phyloP scores from a whole-genome alignment of 2,113 vertebrate genomes.

The Mesembrinibis cayennensis region DNA sequence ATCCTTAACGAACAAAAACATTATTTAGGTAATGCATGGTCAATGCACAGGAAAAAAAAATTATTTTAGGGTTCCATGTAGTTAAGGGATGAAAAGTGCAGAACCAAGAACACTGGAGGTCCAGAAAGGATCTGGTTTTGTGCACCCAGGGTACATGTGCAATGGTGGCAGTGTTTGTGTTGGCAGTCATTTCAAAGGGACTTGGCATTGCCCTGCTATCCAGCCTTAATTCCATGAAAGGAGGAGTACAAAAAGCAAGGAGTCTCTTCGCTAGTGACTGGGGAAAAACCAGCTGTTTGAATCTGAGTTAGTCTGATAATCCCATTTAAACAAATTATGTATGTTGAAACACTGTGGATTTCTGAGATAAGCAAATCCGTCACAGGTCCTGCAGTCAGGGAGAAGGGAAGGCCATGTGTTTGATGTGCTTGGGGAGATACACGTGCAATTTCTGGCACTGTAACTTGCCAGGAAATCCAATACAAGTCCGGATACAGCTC shows the following conservation, averaged over 20 bases:
- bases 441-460: not conserved
- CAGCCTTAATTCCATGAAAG: not conserved
- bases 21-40: not conserved
- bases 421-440: not conserved
- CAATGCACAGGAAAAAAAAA: not conserved
- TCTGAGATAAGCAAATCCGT: conserved; percentile 20
- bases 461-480: not conserved
- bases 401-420: not conserved
- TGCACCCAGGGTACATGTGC: not conserved
- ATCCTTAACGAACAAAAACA: not conserved
- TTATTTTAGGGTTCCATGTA: not conserved
- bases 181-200: not conserved
- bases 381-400: not conserved
- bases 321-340: conserved; percentile 33
- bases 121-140: not conserved
- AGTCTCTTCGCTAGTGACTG: not conserved
- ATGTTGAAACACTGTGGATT: not conserved
- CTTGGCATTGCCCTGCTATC: not conserved
- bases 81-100: not conserved
- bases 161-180: not conserved
- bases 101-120: not conserved
- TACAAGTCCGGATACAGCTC: not conserved
- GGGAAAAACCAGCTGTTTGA: not conserved
- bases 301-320: not conserved
- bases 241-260: not conserved